Evolutionary conservation across 2,113 vertebrate species (phyloP).

Genomic region (Butorides virescens): DNA sequence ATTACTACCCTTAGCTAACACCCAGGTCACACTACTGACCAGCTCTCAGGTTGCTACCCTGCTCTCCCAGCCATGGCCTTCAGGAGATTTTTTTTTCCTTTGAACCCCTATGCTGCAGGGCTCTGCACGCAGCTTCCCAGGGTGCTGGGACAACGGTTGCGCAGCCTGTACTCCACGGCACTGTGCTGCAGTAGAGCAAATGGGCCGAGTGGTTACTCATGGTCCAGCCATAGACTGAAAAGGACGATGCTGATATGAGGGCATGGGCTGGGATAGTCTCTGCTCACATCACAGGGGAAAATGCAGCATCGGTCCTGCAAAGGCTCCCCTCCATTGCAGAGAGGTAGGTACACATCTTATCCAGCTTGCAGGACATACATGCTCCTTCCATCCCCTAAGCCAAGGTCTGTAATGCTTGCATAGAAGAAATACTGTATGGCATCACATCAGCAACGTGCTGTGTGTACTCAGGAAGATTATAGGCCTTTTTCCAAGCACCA

Average conservation of each 20-base stretch:
- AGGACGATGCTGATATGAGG: rapidly evolving
- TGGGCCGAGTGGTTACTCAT: rapidly evolving
- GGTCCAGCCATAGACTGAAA: rapidly evolving
- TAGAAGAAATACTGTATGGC: neutral
- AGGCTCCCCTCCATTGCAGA: neutral
- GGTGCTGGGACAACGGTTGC: neutral
- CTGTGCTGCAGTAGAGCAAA: neutral
- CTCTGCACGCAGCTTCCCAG: rapidly evolving
- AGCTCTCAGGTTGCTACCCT: neutral
- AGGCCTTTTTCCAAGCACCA: neutral
- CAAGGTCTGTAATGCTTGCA: neutral
- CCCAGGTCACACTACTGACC: neutral
- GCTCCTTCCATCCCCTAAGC: neutral
- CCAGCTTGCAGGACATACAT: neutral
- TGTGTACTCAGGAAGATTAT: neutral
- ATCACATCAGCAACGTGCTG: neutral
- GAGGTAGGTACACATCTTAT: too few species aligned
- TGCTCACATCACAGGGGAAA: neutral
- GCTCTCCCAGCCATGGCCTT: neutral
- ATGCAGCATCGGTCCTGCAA: neutral
- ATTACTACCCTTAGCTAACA: neutral
- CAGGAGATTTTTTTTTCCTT: neutral
- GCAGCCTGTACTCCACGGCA: neutral
- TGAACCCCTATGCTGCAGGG: neutral
- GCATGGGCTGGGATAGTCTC: neutral